phyloP scores from a whole-genome alignment of 2,113 vertebrate species.

The Nothoprocta perdicaria region DNA sequence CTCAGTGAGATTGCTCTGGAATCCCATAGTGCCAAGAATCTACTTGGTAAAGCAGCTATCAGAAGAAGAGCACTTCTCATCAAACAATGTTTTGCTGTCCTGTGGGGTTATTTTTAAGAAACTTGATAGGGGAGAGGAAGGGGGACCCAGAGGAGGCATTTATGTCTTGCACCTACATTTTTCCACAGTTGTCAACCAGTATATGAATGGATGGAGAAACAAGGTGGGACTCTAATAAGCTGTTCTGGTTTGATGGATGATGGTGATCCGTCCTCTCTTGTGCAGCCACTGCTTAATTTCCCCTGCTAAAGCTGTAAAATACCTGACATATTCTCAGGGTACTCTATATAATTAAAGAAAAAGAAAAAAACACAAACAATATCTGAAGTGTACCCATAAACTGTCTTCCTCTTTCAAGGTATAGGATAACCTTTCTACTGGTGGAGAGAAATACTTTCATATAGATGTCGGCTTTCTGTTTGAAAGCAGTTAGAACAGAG shows the following conservation, averaged over 20 bases:
- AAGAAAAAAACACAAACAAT: neutral
- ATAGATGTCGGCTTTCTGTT: neutral
- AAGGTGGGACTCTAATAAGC: constrained; percentile 11
- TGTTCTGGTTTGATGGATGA: neutral
- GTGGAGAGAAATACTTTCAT: neutral
- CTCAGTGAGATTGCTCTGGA: neutral
- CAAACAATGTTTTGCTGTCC: neutral
- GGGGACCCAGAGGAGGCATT: neutral
- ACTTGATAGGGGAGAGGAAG: neutral
- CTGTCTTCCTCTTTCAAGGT: neutral
- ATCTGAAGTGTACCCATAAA: accelerated
- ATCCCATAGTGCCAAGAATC: neutral
- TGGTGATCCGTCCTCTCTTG: neutral
- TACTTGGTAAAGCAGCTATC: neutral
- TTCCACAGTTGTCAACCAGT: neutral
- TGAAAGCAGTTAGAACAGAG: neutral
- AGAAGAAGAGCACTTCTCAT: neutral
- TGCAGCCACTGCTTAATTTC: neutral
- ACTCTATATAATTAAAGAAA: neutral
- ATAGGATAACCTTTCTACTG: neutral
- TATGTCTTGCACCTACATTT: neutral
- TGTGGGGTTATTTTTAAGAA: neutral
- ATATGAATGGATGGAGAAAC: constrained; percentile 18
- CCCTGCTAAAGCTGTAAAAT: neutral
- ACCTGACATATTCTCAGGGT: neutral